A percentile compares a stretch with the other conserved stretches of the same genome.
These are phyloP conservation scores for Lucinisca nassula DNA, from an alignment of 2,888 invertebrate genomes.

Conservation along the genomic window DNA sequence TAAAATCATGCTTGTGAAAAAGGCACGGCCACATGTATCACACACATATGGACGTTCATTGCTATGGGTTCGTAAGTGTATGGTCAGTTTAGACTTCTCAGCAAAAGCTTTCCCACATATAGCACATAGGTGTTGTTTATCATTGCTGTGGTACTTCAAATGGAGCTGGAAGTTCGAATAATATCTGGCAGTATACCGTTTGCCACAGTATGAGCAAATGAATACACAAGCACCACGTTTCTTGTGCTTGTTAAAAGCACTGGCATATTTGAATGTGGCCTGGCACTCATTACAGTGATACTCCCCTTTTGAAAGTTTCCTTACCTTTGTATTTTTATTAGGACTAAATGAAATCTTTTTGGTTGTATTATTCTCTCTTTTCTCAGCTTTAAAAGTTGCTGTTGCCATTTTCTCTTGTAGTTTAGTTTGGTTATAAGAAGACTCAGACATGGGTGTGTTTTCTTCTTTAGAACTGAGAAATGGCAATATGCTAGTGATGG, in stretches of 20 bases:
- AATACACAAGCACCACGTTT: constrained; percentile 60
- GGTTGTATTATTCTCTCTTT: too few relatives aligned
- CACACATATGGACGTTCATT: constrained; percentile 53
- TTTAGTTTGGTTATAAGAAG: too few relatives aligned
- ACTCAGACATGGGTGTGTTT: too few relatives aligned
- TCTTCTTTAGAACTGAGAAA: too few relatives aligned
- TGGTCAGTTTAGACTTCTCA: constrained; percentile 46
- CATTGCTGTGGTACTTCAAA: constrained; percentile 60
- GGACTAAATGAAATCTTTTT: too few relatives aligned
- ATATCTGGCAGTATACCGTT: constrained; percentile 50
- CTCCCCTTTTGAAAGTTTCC: neutral
- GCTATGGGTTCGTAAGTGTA: constrained; percentile 57
- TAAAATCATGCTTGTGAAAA: constrained; percentile 45
- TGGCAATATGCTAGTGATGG: too few relatives aligned
- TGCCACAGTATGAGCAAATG: constrained; percentile 63
- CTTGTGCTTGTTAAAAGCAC: constrained; percentile 60
- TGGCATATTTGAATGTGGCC: constrained; percentile 44
- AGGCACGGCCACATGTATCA: constrained; percentile 58
- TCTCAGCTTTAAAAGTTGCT: too few relatives aligned
- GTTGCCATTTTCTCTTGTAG: too few relatives aligned
- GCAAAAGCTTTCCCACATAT: constrained; percentile 56
- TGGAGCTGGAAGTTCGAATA: constrained; percentile 57
- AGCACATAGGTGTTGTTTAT: constrained; percentile 41
- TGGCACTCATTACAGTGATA: constrained; percentile 63
- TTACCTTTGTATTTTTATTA: too few relatives aligned